A percentile compares a stretch with the other conserved stretches of the same genome.
Conservation (phyloP, 2,113 vertebrate genomes). For the Catharus bicknelli region DNA sequence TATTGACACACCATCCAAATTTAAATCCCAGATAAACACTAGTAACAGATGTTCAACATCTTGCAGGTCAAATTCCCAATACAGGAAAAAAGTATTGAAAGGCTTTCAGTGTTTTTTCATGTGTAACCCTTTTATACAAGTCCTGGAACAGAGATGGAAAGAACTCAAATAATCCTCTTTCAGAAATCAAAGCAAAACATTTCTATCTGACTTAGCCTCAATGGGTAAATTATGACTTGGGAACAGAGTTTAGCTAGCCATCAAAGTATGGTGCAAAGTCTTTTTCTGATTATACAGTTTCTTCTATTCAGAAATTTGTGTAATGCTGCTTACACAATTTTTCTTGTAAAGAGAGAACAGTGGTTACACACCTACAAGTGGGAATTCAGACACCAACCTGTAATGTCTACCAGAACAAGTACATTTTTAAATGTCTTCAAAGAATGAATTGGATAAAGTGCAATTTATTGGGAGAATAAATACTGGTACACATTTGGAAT, state of each 20-base stretch:
- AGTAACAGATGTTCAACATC: neutral
- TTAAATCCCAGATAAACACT: neutral
- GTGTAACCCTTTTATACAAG: neutral
- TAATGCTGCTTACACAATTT: neutral
- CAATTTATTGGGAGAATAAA: neutral
- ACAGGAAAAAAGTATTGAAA: neutral
- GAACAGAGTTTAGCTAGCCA: neutral
- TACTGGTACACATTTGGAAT: neutral
- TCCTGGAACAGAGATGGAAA: neutral
- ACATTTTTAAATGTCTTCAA: neutral
- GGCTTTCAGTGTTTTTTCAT: neutral
- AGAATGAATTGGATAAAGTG: neutral
- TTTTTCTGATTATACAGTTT: neutral
- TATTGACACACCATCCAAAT: neutral
- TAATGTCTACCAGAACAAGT: neutral
- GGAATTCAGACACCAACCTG: neutral
- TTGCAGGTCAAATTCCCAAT: neutral
- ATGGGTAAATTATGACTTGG: neutral
- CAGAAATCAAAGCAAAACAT: conserved; percentile 3
- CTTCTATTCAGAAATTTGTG: neutral
- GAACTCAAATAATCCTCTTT: neutral
- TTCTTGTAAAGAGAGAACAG: neutral
- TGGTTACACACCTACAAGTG: neutral
- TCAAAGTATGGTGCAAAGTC: neutral
- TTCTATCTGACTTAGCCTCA: neutral